Evolutionary conservation across 2,888 invertebrate genomes (phyloP), one percentile per base, ranked within the genome.

Genomic region (Ornithoptera priamus): DNA sequence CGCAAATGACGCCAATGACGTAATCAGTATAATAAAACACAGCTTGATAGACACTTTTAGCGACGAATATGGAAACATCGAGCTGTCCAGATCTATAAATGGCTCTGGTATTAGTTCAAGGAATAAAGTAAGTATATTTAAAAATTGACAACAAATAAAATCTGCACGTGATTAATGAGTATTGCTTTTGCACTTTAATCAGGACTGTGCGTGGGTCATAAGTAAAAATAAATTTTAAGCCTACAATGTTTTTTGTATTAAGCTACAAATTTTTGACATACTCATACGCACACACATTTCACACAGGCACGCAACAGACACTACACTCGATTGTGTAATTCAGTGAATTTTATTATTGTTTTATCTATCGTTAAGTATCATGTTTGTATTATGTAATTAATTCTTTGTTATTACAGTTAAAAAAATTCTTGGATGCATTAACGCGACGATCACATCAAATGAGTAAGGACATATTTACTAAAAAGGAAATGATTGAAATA

Each of bases 21-120:
- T 98, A 50, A 94, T 99, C 56, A 96, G 97, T 81, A 94, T 99
- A 67, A 94, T 98, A 87, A 95, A 96, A 78, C 95, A 95, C 83
- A 97, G 96, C 83, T 93, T 97, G 80, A 92, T 95, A 46, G 97
- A 97, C 82, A 95, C 96, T 0, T 95, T 95, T 81, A 95, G 95
- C 61, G 95, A 97, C 78, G 95, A 96, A 80, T 94, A 93, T 76
- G 96, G 96, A 1, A 90, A 93, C 68, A 90, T 96, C 73, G 93
- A 93, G 81, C 78, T 93, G 24, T 94, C 94, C 2, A 89, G 94
- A 63, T 96, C 96, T 6, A 95, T 95, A 78, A 95, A 95, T 78
- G 95, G 96, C 0, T 94, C 96, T 1, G 96, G 96, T 42, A 95
- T 95, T 82, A 96, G 96, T 83, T 94, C 94, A 24, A 93, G 94